Evolutionary conservation across 23 tunicate species (phyloP), one percentile per base, ranked within the genome.

Genomic region (Phallusia fumigata): DNA sequence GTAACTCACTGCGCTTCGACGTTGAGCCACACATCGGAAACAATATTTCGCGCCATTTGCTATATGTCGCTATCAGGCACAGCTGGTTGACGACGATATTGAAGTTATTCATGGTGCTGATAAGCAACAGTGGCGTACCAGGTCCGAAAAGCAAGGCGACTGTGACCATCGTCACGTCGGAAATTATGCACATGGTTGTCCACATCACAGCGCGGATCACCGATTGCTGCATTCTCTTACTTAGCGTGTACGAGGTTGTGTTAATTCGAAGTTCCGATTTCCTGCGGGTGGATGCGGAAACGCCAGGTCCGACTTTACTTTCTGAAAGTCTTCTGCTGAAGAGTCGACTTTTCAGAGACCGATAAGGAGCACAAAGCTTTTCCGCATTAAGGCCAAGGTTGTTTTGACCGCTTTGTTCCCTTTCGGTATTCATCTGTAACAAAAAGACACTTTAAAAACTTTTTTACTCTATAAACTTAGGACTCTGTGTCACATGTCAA

Each of bases 101-200:
- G 47, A 91, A 53, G 52, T 86, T 76, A 52, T 82, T 80, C 65
- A 85, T 35, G 18, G 81, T 53, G 69, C 87, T 52, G 30, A 86
- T 86, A 15, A 91, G 65, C 78, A 91, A 64, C 31, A 91, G 80
- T 18, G 96, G 90, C 0, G 88, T 79, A 0, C 96, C 96, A 0
- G 80, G 75, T 8, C 96, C 96, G 19, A 75, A 53, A 12, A 21
- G 26, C 22, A 89, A 50, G 32, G 89, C 83, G 0, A 86, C 75
- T 18, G 36, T 34, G 0, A 91, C 87, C 33, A 83, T 47, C n/a
- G 87, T 78, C n/a, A 53, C 33, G 90, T 91, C 96, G 32, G 86
- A 86, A 21, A 73, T 35, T 18, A 91, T 79, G 52, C 96, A 91
- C 65, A 91, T 72, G 12, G 82, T 35, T 0, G 91, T 81, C 90